Conservation (phyloP, 2,888 invertebrate species). For the Trichopria drosophilae region DNA sequence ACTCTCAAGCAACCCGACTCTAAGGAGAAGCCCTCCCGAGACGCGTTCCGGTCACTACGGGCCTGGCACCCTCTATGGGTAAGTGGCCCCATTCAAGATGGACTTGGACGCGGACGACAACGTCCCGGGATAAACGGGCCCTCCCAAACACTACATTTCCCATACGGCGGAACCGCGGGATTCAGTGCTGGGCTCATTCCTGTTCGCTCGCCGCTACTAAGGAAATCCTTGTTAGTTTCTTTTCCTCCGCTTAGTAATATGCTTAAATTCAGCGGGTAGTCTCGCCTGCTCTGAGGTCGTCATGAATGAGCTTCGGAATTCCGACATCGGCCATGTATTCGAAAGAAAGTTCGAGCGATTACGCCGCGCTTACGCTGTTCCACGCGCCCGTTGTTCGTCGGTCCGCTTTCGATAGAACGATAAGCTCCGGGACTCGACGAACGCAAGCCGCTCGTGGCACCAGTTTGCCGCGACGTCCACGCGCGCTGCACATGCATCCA, state of each 20-base stretch:
- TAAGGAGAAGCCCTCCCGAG: constrained; percentile 60
- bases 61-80: constrained; percentile 63
- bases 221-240: constrained; percentile 69
- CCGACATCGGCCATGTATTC: too few relatives aligned
- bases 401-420: too few relatives aligned
- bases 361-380: too few relatives aligned
- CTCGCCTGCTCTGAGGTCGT: constrained; percentile 60
- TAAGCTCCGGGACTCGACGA: too few relatives aligned
- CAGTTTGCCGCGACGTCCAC: too few relatives aligned
- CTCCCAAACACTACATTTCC: constrained; percentile 64
- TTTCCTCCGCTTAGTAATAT: constrained; percentile 73
- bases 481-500: too few relatives aligned
- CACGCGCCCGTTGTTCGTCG: too few relatives aligned
- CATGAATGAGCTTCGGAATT: too few relatives aligned
- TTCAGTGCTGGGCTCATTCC: constrained; percentile 68
- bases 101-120: constrained; percentile 59
- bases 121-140: too few relatives aligned
- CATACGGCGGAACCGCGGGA: constrained; percentile 55
- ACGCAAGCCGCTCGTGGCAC: too few relatives aligned
- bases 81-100: constrained; percentile 61
- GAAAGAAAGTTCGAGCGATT: too few relatives aligned
- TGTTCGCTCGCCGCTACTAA: constrained; percentile 68
- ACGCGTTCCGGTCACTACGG: constrained; percentile 58
- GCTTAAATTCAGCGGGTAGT: constrained; percentile 62
- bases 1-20: constrained; percentile 65